phyloP scores from a whole-genome alignment of 2,113 vertebrate species.

The Motacilla tschutschensis region DNA sequence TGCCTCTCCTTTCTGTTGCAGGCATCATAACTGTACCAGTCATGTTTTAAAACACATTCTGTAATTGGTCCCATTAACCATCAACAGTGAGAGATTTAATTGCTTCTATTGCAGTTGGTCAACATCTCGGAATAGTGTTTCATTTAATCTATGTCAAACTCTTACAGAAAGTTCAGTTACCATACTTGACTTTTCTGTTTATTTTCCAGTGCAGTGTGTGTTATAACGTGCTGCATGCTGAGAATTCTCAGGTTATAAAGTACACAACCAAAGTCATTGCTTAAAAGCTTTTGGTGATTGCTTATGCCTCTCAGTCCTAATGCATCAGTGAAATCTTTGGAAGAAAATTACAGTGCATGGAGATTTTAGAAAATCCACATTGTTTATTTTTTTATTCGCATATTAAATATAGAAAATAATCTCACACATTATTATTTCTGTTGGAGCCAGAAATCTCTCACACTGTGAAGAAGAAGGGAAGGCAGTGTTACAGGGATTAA shows the following conservation, averaged over 20 bases:
- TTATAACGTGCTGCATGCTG: constrained; percentile 10
- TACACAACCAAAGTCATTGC: background rate
- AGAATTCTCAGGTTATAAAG: constrained; percentile 38
- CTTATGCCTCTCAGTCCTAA: constrained; percentile 7
- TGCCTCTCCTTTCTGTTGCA: background rate
- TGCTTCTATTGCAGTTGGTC: constrained; percentile 31
- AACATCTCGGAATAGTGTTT: constrained; percentile 6
- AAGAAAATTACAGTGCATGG: constrained; percentile 21
- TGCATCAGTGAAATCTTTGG: constrained; percentile 3
- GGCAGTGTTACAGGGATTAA: constrained; percentile 21
- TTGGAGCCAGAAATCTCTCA: background rate
- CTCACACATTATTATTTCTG: constrained; percentile 2
- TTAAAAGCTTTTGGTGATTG: constrained; percentile 24
- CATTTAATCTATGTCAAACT: constrained; percentile 37
- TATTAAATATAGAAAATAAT: constrained; percentile 40
- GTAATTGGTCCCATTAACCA: constrained; percentile 38
- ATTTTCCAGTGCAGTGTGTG: constrained; percentile 20
- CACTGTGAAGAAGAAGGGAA: background rate
- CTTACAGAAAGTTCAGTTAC: constrained; percentile 2
- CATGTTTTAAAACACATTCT: constrained; percentile 15
- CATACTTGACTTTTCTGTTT: constrained; percentile 18
- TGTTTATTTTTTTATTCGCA: constrained; percentile 1
- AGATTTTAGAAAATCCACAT: constrained; percentile 19
- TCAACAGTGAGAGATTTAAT: constrained; percentile 45
- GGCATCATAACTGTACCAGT: background rate